phyloP scores from a whole-genome alignment of 2,113 vertebrate genomes.

The Microcebus ravelobensis region DNA sequence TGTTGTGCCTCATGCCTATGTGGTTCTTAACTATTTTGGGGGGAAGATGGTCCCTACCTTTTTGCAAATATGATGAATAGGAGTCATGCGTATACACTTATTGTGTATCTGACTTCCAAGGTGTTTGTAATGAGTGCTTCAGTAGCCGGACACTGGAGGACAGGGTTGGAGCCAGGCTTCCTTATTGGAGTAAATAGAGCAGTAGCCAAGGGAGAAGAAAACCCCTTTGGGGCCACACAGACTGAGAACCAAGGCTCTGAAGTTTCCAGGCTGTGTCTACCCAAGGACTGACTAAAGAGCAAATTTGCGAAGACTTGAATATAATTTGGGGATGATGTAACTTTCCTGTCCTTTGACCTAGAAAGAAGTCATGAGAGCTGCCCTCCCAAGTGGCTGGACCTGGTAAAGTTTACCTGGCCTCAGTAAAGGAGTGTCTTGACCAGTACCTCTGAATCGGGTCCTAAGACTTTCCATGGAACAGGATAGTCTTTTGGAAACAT shows the following conservation, averaged over 20 bases:
- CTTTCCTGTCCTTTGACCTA: background rate
- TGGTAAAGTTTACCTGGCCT: background rate
- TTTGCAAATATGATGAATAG: background rate
- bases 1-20: background rate
- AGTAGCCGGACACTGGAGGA: background rate
- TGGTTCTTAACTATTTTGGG: background rate
- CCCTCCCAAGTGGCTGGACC: background rate
- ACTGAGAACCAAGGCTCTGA: accelerated
- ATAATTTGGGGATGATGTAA: background rate
- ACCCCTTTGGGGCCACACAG: accelerated
- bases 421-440: background rate
- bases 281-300: background rate
- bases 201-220: background rate
- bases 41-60: background rate
- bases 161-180: background rate
- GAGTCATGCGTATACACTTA: background rate
- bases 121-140: background rate
- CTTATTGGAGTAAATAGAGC: background rate
- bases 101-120: background rate
- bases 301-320: background rate
- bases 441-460: background rate
- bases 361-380: background rate
- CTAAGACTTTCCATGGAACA: background rate
- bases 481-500: background rate
- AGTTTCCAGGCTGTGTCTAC: background rate